These are phyloP conservation scores for Drosophila lacertosa DNA, from an alignment of 1,140 invertebrate genomes.

Conservation along the genomic window DNA sequence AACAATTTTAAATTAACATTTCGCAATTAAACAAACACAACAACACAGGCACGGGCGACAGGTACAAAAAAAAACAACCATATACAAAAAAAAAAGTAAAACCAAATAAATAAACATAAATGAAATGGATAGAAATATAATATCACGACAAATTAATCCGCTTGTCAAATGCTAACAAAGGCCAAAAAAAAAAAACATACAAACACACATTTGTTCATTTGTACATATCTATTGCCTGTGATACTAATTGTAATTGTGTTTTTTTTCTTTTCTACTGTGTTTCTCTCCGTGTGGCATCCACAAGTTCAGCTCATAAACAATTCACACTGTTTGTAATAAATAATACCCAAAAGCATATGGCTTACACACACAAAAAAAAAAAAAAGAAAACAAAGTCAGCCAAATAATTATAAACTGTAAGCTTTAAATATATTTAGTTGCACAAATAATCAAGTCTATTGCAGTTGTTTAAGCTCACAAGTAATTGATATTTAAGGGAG, in stretches of 20 bases:
- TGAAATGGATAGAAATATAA: constrained; percentile 38
- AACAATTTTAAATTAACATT: constrained; percentile 74
- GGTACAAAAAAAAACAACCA: constrained; percentile 2
- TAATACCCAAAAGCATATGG: not conserved
- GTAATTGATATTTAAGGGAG: not conserved
- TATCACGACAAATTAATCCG: constrained; percentile 42
- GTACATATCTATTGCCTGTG: constrained; percentile 12
- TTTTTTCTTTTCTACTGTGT: not conserved
- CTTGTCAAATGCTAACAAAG: constrained; percentile 29
- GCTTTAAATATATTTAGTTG: constrained; percentile 5
- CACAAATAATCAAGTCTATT: constrained; percentile 7
- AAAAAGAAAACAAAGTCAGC: not conserved
- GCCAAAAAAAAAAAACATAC: too few relatives aligned
- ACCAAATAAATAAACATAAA: constrained; percentile 27
- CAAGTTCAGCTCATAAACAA: not conserved
- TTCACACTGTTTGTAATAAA: not conserved
- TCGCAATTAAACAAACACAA: constrained; percentile 52
- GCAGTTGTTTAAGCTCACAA: not conserved
- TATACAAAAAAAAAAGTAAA: constrained; percentile 7
- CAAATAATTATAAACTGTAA: not conserved
- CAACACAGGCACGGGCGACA: not conserved
- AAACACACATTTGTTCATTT: too few relatives aligned
- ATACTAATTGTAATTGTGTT: constrained; percentile 8
- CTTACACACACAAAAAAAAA: not conserved
- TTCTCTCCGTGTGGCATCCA: not conserved